These are phyloP conservation scores for Rhabdornis inornatus DNA, from an alignment of 2,113 vertebrate species.

Conservation along the genomic window DNA sequence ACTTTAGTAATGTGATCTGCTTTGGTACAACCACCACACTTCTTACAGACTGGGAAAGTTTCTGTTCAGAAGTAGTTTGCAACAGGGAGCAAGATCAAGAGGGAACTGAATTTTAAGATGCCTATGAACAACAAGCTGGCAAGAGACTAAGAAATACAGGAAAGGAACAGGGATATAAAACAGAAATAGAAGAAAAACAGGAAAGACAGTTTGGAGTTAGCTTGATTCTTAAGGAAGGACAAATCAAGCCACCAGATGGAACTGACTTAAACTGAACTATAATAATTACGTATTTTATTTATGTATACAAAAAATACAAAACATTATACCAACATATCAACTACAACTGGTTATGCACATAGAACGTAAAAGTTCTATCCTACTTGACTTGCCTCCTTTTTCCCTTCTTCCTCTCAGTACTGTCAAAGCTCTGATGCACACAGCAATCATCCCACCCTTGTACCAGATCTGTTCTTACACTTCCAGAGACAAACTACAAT, in stretches of 20 bases:
- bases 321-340: not conserved
- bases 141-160: not conserved
- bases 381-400: not conserved
- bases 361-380: not conserved
- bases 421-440: not conserved
- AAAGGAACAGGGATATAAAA: conserved; percentile 17
- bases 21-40: not conserved
- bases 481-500: not conserved
- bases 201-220: not conserved
- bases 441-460: not conserved
- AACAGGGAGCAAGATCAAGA: conserved; percentile 15
- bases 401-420: not conserved
- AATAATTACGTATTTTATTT: not conserved
- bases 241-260: not conserved
- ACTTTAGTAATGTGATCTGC: conserved; percentile 8
- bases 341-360: accelerated
- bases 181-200: not conserved
- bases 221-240: not conserved
- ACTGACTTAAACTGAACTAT: not conserved
- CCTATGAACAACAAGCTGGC: conserved; percentile 1
- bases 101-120: not conserved
- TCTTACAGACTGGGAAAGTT: not conserved
- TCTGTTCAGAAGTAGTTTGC: not conserved
- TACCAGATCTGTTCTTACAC: not conserved
- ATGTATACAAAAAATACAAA: not conserved